Conservation (phyloP, 2,797 vertebrate genomes). For the Rachycentron canadum region DNA sequence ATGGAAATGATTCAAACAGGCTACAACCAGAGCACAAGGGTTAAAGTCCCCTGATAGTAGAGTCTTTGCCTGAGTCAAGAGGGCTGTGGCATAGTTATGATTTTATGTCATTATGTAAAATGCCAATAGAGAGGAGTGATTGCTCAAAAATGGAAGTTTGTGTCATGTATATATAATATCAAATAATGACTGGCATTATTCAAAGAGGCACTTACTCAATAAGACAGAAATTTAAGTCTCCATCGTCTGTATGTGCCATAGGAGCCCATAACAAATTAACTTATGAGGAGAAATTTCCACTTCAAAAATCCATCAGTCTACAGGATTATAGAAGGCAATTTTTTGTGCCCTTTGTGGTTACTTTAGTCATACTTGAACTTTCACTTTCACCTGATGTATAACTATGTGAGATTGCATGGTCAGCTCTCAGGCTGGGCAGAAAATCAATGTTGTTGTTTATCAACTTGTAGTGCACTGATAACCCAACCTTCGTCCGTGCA, state of each 20-base stretch:
- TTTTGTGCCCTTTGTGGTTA: neutral
- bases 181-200: neutral
- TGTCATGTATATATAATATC: neutral
- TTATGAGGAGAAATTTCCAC: neutral
- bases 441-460: neutral
- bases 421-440: neutral
- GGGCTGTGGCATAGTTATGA: neutral
- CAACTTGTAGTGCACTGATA: neutral
- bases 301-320: neutral
- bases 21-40: neutral
- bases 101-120: neutral
- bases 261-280: neutral
- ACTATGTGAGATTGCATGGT: neutral
- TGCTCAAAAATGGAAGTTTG: neutral
- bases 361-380: conserved; percentile 1
- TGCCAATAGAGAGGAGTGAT: neutral
- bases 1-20: too few relatives aligned
- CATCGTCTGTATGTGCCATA: neutral
- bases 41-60: conserved; percentile 12
- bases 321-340: neutral
- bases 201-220: neutral
- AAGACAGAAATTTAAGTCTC: neutral
- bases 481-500: neutral
- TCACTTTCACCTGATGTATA: conserved; percentile 7
- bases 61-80: neutral